phyloP scores from a whole-genome alignment of 2,797 vertebrate species.

The Ciconia nigra region DNA sequence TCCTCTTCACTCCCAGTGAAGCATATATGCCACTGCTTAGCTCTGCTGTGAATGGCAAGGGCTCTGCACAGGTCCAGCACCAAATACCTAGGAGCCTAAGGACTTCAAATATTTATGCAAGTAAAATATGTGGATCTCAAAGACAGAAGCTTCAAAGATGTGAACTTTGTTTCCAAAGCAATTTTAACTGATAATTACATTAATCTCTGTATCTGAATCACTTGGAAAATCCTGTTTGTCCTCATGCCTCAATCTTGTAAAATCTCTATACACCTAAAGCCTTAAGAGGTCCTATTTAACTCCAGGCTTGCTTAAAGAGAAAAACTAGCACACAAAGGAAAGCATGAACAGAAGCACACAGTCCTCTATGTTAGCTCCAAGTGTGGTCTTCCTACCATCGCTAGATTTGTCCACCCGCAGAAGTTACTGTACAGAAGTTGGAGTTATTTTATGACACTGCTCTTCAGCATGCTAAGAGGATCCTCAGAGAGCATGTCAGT shows the following conservation, averaged over 20 bases:
- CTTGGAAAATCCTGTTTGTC: neutral
- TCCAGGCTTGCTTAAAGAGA: neutral
- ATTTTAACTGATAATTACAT: neutral
- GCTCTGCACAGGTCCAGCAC: neutral
- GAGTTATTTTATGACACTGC: neutral
- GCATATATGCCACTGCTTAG: neutral
- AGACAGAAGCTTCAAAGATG: neutral
- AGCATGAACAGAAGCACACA: neutral
- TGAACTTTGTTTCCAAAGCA: neutral
- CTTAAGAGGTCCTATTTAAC: neutral
- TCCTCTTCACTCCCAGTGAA: neutral
- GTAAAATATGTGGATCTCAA: neutral
- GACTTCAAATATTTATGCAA: neutral
- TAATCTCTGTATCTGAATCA: neutral
- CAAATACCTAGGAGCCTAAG: neutral
- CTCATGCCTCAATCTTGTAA: neutral
- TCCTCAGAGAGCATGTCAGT: neutral
- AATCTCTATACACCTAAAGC: neutral
- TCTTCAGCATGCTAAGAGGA: neutral
- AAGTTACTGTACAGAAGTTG: neutral
- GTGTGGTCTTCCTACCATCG: fast-evolving
- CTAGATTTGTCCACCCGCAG: neutral
- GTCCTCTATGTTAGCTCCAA: neutral
- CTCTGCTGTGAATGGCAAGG: neutral
- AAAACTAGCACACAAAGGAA: fast-evolving